These are phyloP conservation scores for Melitaea cinxia DNA, from an alignment of 1,140 invertebrate species.

Conservation along the genomic window DNA sequence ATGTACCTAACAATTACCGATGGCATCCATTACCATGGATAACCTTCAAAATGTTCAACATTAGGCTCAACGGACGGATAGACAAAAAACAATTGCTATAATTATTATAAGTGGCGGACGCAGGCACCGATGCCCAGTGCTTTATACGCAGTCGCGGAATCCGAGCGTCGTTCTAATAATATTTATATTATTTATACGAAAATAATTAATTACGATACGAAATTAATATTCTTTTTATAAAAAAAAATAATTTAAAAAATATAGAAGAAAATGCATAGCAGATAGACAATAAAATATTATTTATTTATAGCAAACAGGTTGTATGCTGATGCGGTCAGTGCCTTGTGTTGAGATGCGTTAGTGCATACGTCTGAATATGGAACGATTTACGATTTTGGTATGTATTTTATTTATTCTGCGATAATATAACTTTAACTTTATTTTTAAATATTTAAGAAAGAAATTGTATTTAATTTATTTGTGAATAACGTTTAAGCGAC, in stretches of 20 bases:
- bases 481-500: no score
- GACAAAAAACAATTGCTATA: constrained; percentile 66
- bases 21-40: constrained; percentile 26
- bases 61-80: constrained; percentile 47
- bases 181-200: constrained; percentile 25
- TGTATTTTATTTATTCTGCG: constrained; percentile 17
- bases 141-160: constrained; percentile 48
- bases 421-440: neutral
- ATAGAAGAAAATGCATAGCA: constrained; percentile 32
- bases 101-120: constrained; percentile 72
- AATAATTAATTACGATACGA: constrained; percentile 12
- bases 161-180: constrained; percentile 35
- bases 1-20: constrained; percentile 14
- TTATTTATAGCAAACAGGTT: constrained; percentile 40
- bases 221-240: constrained; percentile 29
- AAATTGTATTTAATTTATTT: no score
- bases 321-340: constrained; percentile 44
- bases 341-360: constrained; percentile 34
- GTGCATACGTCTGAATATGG: constrained; percentile 36
- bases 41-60: constrained; percentile 55
- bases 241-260: neutral
- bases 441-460: neutral
- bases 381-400: constrained; percentile 33
- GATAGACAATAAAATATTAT: constrained; percentile 22
- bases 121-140: constrained; percentile 53